Evolutionary conservation across 2,888 invertebrate species (phyloP), one percentile per base, ranked within the genome.

Genomic region (Drosophila melanosoma): DNA sequence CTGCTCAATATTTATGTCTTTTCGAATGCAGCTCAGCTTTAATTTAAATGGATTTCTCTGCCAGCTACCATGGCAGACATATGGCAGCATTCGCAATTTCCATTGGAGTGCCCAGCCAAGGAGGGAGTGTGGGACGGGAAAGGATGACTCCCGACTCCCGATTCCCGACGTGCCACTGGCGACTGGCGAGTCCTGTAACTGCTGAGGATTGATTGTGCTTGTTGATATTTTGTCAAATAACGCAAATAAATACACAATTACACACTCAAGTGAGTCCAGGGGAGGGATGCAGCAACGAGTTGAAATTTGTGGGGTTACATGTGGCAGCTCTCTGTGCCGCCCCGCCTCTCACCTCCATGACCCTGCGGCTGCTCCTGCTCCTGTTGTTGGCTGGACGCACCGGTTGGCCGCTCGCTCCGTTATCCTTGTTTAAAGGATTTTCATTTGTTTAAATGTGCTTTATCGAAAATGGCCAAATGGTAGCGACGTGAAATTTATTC

Each of bases 201-300:
- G 76, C 73, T 69, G 74, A 88, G 89, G 91, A 91, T 85, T 91
- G 90, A 91, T 91, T 90, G 91, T 84, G 87, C 90, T 91, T 90
- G 91, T 90, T 91, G 90, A 90, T 91, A 90, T 90, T 91, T 91
- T 90, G 88, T 92, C 91, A 90, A 87, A 90, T 91, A 91, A 90
- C 84, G 88, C 90, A 92, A 91, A 92, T 92, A 93, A 91, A 93
- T 92, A 89, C 84, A 89, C 91, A 92, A 92, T 93, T 92, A 92
- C 92, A 92, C 90, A 91, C 91, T 91, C 90, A 91, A 92, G 85
- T 92, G 92, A 88, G 76, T 89, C 76, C 67, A 45, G 38, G 63
- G 72, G 60, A 58, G 52, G 58, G 42, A 11, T 2, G 20, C 42
- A 23, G 38, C 64, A 58, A 42, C 67, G 69, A 59, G 54, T 66